Base-by-base conservation (phyloP, 2,888 invertebrate species). In the Drosophila koepferae region DNA sequence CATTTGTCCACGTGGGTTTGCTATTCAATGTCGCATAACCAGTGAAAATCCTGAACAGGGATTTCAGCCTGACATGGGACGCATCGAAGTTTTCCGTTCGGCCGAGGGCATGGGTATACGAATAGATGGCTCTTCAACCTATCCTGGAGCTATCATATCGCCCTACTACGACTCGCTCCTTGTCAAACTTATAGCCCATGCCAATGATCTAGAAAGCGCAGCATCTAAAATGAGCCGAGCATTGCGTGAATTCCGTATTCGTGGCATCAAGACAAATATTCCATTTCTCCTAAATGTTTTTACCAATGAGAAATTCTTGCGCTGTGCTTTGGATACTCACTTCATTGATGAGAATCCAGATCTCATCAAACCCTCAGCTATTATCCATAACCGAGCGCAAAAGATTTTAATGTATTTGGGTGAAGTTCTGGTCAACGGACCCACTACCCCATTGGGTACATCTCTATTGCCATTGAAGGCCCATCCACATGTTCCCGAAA, bases 81-180 rank as follows among this genome's bases (percentile, higher is more conserved):
- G 99, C 90, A 97, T 99, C 81, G 99, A 99, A 94, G 99, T 99
- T 55, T 97, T 96, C 93, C 96, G 99, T 72, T 98, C 98, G 63
- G 99, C 99, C 59, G 99, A 99, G 92, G 99, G 99, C 85, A 99
- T 99, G 99, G 99, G 99, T 31, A 99, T 99, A 80, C 97, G 99
- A 90, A 94, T 99, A 75, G 99, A 99, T 93, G 97, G 98, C 1
- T 99, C 99, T 0, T 97, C 98, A 0, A 99, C 98, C 0, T 99
- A 97, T 93, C 97, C 99, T 31, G 99, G 99, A 14, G 99, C 99
- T 23, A 97, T 99, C 71, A 98, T 99, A 79, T 98, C 99, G 0
- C 99, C 99, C 0, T 99, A 99, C 93, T 99, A 99, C 93, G 99
- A 99, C 93, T 99, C 99, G 0, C 94, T 99, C 60, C 95, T 99